Evolutionary conservation across 2,888 invertebrate genomes (phyloP), one percentile per base, ranked within the genome.

Genomic region (Tyria jacobaeae): DNA sequence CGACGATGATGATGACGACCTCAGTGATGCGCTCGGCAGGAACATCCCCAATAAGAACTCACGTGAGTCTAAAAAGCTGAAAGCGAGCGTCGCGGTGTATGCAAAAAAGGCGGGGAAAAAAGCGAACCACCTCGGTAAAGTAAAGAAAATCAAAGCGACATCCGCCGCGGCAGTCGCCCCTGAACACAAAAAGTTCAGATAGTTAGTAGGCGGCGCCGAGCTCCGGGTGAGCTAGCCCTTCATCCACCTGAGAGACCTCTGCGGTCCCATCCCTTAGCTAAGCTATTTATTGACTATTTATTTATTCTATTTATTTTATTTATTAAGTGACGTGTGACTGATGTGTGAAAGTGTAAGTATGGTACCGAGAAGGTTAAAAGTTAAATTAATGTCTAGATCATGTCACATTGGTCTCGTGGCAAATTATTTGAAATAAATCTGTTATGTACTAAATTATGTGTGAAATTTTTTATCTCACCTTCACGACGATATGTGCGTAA

Each of bases 51-150:
- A 80, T 60, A 93, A 93, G 85, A 88, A 92, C 94, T 95, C 97
- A 97, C 97, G 97, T 97, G 97, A 97, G 97, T 97, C 97, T 85
- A 97, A 96, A 96, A 95, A 95, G 87, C 87, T 92, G 88, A 94
- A 94, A 84, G 86, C 90, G 74, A 88, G 86, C 84, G 84, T 83
- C 80, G 83, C 87, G 78, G 85, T 83, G 81, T 87, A 90, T 81
- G 83, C 86, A 73, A 94, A 94, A 92, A 94, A 92, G 84, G 85
- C 89, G 70, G 93, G 87, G 66, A 93, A 94, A 94, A 94, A 93
- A 87, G 88, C 90, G 62, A 92, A 90, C 82, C 88, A 91, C 82
- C 83, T 88, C 80, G 87, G 89, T 83, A 94, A 94, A 94, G 85
- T 94, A 86, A 93, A 94, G 93, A 94, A 93, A 93, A 92, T 90